These are phyloP conservation scores for Yasuhikotakia modesta DNA, from an alignment of 2,797 vertebrate species.

Conservation along the genomic window DNA sequence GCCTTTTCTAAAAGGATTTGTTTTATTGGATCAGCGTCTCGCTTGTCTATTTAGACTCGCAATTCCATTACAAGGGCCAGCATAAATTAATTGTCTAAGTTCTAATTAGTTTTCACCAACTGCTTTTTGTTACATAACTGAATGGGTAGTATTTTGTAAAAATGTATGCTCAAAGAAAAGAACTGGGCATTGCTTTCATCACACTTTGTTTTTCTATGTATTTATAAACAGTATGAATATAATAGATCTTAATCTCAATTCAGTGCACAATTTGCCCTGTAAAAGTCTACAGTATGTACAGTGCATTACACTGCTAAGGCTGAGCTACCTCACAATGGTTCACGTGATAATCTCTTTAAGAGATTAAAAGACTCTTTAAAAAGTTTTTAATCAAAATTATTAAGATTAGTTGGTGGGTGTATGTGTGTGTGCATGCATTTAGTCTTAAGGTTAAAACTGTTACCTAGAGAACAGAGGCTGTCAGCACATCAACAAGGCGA, in stretches of 20 bases:
- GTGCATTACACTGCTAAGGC: too few relatives aligned
- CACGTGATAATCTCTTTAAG: too few relatives aligned
- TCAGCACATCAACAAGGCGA: conserved; percentile 57
- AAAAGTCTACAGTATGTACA: too few relatives aligned
- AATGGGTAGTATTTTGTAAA: conserved; percentile 69
- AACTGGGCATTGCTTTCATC: conserved; percentile 32
- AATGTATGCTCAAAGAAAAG: conserved; percentile 39
- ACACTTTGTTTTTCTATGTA: background rate
- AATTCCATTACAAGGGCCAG: conserved; percentile 84
- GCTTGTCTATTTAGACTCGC: too few relatives aligned
- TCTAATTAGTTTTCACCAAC: conserved; percentile 83
- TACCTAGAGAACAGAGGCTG: conserved; percentile 29
- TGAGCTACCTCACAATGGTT: too few relatives aligned
- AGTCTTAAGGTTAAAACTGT: conserved; percentile 30
- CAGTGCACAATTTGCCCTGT: too few relatives aligned
- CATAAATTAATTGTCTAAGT: conserved; percentile 83
- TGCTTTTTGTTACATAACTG: too few relatives aligned
- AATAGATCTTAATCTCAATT: too few relatives aligned
- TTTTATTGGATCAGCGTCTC: too few relatives aligned
- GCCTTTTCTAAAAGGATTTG: too few relatives aligned
- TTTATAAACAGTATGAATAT: too few relatives aligned
- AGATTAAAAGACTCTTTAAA: too few relatives aligned
- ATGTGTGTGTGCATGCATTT: conserved; percentile 1
- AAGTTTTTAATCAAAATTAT: background rate
- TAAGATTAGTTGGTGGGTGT: background rate